These are phyloP conservation scores for Cetonia aurata DNA, from an alignment of 2,888 invertebrate species.

Conservation along the genomic window DNA sequence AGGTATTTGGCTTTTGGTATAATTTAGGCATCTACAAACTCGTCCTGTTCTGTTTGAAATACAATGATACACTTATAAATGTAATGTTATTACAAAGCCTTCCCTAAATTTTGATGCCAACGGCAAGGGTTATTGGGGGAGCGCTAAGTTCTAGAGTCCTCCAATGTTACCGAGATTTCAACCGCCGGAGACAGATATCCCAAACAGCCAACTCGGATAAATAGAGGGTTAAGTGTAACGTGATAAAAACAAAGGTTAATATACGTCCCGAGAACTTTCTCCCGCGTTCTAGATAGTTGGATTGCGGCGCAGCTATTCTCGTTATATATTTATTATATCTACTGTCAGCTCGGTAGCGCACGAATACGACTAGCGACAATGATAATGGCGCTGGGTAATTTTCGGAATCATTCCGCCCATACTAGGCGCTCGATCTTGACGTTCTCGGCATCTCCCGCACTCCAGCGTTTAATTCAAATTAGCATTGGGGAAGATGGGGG, in stretches of 20 bases:
- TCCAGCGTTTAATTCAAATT: slow-evolving; percentile 35
- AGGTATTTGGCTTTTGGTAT: too few species aligned
- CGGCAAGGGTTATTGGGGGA: too few species aligned
- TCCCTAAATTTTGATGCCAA: too few species aligned
- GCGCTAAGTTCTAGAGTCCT: too few species aligned
- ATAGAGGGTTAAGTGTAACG: slow-evolving; percentile 5
- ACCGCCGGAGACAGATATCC: not conserved
- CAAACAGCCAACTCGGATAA: not conserved
- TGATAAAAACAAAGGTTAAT: slow-evolving; percentile 17
- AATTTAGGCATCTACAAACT: too few species aligned
- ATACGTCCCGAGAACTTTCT: slow-evolving; percentile 12
- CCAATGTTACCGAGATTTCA: not conserved
- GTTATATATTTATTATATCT: slow-evolving; percentile 31
- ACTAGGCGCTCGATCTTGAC: slow-evolving; percentile 31
- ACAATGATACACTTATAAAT: too few species aligned
- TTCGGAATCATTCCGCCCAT: slow-evolving; percentile 20
- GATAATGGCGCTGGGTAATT: slow-evolving; percentile 35
- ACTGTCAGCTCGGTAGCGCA: slow-evolving; percentile 18
- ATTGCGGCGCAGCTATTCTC: slow-evolving; percentile 1
- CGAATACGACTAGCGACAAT: slow-evolving; percentile 24
- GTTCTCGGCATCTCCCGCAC: slow-evolving; percentile 15
- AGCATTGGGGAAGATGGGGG: slow-evolving; percentile 5
- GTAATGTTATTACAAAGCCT: too few species aligned
- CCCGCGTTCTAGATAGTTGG: not conserved
- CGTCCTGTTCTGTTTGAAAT: too few species aligned